These are phyloP conservation scores for Brevimyrus niger DNA, from an alignment of 2,113 vertebrate species.

Conservation along the genomic window DNA sequence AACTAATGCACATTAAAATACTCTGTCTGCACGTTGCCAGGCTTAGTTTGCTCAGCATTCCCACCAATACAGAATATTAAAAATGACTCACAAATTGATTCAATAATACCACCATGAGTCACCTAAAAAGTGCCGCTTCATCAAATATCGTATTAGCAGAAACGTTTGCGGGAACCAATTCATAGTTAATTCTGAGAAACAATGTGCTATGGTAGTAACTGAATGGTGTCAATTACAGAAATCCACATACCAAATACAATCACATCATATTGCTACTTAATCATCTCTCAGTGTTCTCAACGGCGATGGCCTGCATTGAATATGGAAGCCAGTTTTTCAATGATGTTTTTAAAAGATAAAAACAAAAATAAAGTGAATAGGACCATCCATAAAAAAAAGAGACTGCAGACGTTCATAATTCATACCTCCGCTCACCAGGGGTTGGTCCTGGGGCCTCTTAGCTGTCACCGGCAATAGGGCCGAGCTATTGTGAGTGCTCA, in stretches of 20 bases:
- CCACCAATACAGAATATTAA: background rate
- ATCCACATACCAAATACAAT: background rate
- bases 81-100: conserved; percentile 8
- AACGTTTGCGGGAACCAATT: background rate
- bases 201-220: background rate
- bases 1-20: background rate
- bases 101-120: background rate
- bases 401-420: conserved; percentile 45
- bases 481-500: conserved; percentile 48
- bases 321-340: background rate
- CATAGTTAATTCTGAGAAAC: conserved; percentile 3
- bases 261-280: background rate
- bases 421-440: conserved; percentile 58
- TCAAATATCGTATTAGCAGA: background rate
- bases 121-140: background rate
- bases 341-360: background rate
- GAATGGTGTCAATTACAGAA: background rate
- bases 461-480: conserved; percentile 56
- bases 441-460: conserved; percentile 45
- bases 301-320: background rate
- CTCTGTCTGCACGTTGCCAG: background rate
- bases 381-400: conserved; percentile 23
- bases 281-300: background rate
- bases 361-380: conserved; percentile 15
- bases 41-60: background rate